Base-by-base conservation (phyloP, 2,797 vertebrate species). In the Dendrocincla tyrannina region DNA sequence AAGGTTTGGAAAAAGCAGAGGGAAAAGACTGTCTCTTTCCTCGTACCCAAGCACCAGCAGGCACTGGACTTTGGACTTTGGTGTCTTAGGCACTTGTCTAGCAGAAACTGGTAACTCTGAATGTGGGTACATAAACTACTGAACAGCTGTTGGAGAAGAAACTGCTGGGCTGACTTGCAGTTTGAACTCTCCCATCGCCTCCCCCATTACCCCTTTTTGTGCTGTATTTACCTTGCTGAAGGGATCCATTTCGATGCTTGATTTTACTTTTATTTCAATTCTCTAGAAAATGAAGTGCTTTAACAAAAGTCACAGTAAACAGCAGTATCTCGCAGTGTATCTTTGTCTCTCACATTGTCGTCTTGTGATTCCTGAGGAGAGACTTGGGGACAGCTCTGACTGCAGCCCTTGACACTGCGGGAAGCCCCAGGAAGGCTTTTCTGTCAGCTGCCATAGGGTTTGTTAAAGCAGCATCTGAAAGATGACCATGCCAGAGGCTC, bases 201-300 rank as follows among this genome's bases (percentile, higher is more conserved):
- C 33, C 46, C 33, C 24, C 9, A 2, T 19, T 32, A 15, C 32
- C 53, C 35, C 17, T 62, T 75, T 52, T 63, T 60, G 46, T 72
- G 30, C 27, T 41, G 0, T 33, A 22, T 91, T 32, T 78, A 18
- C 5, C 12, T 78, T 74, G 77, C 37, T 50, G 66, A 59, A 76
- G 77, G 88, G 55, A 85, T 8, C 1, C 18, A 9, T 55, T 91
- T 79, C 32, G 63, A 32, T 23, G 55, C 28, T 73, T 91, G 63
- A 90, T 95, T 94, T 5, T 76, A 0, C 55, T 88, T 97, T 96
- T 95, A 96, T 95, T 95, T 83, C 35, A 75, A 32, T 39, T 79
- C 55, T 85, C 25, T 64, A 78, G 53, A 68, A 88, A 85, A 58
- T 17, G 2, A 69, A 49, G 37, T 58, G 13, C 33, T 85, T 62